Evolutionary conservation across 30 jellyfish, hydroid and myxozoan genomes (phyloP).

Genomic region (Rhopilema esculentum): DNA sequence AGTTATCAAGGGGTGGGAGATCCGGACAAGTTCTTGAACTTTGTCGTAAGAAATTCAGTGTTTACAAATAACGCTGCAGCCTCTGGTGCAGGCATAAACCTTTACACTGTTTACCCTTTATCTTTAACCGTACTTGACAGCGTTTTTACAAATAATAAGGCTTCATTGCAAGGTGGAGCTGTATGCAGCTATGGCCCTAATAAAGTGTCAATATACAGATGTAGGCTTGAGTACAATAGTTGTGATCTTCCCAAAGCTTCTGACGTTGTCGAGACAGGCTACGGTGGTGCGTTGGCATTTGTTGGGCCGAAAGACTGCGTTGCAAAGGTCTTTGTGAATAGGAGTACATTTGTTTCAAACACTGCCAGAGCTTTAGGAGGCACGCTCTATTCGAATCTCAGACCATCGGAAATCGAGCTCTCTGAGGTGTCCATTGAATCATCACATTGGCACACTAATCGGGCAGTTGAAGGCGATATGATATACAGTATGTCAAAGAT

Average conservation of each 20-base stretch:
- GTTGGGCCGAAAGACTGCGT: neutral
- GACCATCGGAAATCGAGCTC: neutral
- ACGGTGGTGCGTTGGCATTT: slow-evolving; percentile 10
- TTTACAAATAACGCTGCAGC: neutral
- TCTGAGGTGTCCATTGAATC: neutral
- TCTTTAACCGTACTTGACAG: neutral
- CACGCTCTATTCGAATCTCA: neutral
- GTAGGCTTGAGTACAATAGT: neutral
- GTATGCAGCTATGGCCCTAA: neutral
- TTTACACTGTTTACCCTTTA: neutral
- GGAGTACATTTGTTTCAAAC: neutral
- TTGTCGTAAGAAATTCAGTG: neutral
- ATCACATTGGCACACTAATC: neutral
- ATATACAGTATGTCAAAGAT: neutral
- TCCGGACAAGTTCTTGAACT: neutral
- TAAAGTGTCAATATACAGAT: neutral
- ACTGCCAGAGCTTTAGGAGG: slow-evolving; percentile 8
- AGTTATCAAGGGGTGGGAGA: neutral
- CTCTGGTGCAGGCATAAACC: neutral
- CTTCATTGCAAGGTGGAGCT: neutral
- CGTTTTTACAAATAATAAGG: neutral
- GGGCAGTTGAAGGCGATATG: slow-evolving; percentile 11
- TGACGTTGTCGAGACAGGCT: neutral
- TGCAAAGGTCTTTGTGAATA: neutral
- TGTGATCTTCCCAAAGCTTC: neutral